Evolutionary conservation across 2,888 invertebrate genomes (phyloP), one percentile per base, ranked within the genome.

Genomic region (Allacma fusca): DNA sequence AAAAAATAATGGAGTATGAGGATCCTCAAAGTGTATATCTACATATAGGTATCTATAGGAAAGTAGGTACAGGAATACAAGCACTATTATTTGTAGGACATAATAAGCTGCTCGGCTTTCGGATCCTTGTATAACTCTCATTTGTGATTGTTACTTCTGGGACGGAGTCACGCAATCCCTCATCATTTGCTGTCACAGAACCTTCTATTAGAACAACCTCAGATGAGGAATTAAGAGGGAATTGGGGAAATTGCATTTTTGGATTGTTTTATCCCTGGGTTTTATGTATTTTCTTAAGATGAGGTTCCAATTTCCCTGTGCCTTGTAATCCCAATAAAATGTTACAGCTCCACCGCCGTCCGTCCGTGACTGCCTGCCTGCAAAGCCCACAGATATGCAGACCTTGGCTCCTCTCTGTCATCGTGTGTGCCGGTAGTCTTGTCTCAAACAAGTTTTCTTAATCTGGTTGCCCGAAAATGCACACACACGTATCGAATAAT

Each of bases 121-220:
- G 70, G 70, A 70, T 70, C 40, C 34, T 50, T 70, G 24, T 50
- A 19, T 70, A 23, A 19, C 23, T 24, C 43, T 69, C 29, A 21
- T 28, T 50, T 71, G 50, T 71, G 19, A 57, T 57, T 72, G 57
- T 24, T 28, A 57, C 21, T n/a, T 72, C 0, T 12, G 23, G 7
- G 44, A 43, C 34, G 23, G 67, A 77, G 74, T 74, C 74, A 74
- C 59, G 69, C 74, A 78, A 75, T 64, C 19, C 67, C 44, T 59
- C 26, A 74, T 74, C 65, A 67, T 74, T 73, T 78, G 73, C 69
- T 78, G 70, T 76, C 76, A 76, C 69, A 65, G 16, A 78, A 50
- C 78, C 78, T 50, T 43, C 43, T 62, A 74, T 75, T 67, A 77
- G 65, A 65, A 34, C 24, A 75, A 68, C 59, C 68, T 76, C 68